Percentiles rank a stretch among this genome's conserved stretches.
These are phyloP conservation scores for Heliornis fulica DNA, from an alignment of 2,113 vertebrate species.

Conservation along the genomic window DNA sequence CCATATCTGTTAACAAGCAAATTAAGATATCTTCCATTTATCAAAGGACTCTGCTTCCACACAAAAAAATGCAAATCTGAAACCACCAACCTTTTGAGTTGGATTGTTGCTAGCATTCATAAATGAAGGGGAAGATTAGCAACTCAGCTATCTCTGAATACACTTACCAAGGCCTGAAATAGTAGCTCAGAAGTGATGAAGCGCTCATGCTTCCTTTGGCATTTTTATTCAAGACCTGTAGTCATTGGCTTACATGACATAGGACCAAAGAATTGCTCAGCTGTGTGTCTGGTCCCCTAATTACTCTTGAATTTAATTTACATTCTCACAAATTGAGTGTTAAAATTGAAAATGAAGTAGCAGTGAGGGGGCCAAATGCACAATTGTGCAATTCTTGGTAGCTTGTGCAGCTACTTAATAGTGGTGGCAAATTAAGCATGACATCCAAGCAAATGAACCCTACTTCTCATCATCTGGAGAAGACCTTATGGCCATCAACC, in stretches of 20 bases:
- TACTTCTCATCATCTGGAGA: not conserved
- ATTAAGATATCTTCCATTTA: conserved; percentile 16
- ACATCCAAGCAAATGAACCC: conserved; percentile 17
- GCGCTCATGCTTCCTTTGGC: not conserved
- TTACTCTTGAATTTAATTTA: conserved; percentile 64
- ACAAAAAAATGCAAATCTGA: not conserved
- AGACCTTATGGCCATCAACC: not conserved
- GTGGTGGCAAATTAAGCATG: conserved; percentile 37
- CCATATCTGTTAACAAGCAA: not conserved
- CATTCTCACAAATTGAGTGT: conserved; percentile 38
- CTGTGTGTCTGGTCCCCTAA: conserved; percentile 27
- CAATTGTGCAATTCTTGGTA: conserved; percentile 25
- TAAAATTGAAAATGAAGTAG: conserved; percentile 62
- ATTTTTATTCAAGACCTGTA: not conserved
- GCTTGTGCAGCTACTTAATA: not conserved
- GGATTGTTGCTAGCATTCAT: not conserved
- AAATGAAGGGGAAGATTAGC: not conserved
- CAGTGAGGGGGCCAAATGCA: conserved; percentile 11
- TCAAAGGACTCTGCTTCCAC: not conserved
- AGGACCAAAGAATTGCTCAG: not conserved
- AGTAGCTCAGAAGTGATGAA: not conserved
- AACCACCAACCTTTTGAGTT: not conserved
- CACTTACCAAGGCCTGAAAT: not conserved
- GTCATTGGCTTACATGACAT: not conserved
- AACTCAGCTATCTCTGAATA: not conserved